A percentile compares a stretch with the other conserved stretches of the same genome.
These are phyloP conservation scores for Drosophila subpulchrella DNA, from an alignment of 1,140 invertebrate genomes.

Conservation along the genomic window DNA sequence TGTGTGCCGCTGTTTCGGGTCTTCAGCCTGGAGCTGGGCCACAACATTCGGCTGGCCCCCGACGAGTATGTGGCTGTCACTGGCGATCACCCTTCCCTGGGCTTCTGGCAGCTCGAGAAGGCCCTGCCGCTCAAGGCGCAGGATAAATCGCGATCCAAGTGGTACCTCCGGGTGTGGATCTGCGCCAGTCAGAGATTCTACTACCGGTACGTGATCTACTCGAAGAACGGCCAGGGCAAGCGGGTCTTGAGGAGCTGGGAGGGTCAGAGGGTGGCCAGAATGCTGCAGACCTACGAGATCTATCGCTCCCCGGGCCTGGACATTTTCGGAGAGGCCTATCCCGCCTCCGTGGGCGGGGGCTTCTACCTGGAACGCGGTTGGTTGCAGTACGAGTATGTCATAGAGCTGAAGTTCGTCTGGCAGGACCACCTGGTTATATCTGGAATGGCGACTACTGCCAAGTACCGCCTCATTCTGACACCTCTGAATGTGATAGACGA, in stretches of 20 bases:
- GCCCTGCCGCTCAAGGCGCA: conserved; percentile 70
- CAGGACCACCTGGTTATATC: conserved; percentile 48
- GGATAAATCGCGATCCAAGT: conserved; percentile 43
- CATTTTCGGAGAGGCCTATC: conserved; percentile 87
- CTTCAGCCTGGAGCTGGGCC: conserved; percentile 64
- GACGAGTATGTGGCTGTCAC: conserved; percentile 84
- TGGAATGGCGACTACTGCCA: conserved; percentile 6
- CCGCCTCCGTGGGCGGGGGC: conserved; percentile 86
- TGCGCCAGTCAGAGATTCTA: conserved; percentile 88
- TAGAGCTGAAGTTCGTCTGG: conserved; percentile 92
- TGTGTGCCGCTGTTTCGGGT: conserved; percentile 72
- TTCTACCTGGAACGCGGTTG: conserved; percentile 87
- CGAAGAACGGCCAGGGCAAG: conserved; percentile 85
- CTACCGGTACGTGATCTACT: conserved; percentile 93
- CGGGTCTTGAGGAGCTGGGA: conserved; percentile 93
- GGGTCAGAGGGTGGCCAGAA: conserved; percentile 87
- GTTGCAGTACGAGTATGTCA: conserved; percentile 91
- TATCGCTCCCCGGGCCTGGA: conserved; percentile 84
- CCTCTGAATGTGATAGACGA: conserved; percentile 53
- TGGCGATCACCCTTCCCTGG: conserved; percentile 83
- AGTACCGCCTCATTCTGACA: conserved; percentile 42
- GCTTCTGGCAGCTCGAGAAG: conserved; percentile 84
- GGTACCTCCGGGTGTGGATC: conserved; percentile 83
- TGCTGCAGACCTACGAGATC: conserved; percentile 83
- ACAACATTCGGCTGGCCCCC: conserved; percentile 31